Conservation (phyloP, 2,797 vertebrate genomes). For the Cebuella pygmaea region DNA sequence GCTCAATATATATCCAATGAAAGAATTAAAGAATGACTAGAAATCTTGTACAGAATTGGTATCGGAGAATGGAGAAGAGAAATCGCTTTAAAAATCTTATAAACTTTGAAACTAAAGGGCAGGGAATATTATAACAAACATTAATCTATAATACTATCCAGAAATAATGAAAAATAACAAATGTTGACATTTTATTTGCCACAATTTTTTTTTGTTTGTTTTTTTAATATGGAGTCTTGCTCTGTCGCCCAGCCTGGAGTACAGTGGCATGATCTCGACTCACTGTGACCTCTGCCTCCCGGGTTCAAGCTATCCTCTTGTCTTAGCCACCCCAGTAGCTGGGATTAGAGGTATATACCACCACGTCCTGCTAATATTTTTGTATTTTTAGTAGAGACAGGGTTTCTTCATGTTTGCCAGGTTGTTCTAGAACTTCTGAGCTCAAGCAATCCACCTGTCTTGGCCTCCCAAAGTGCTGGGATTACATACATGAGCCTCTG, state of each 20-base stretch:
- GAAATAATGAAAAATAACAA: constrained; percentile 37
- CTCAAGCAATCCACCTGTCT: not conserved
- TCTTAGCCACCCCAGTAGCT: not conserved
- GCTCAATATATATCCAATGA: not conserved
- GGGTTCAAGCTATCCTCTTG: not conserved
- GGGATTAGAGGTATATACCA: not conserved
- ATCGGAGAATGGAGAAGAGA: not conserved
- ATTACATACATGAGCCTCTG: not conserved
- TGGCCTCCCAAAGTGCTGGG: not conserved
- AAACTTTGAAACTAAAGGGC: constrained; percentile 15
- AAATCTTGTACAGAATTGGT: not conserved
- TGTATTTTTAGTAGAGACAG: not conserved
- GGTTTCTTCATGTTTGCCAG: not conserved
- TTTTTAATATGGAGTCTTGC: not conserved
- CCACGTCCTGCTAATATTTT: not conserved
- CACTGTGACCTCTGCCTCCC: not conserved
- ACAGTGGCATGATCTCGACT: not conserved
- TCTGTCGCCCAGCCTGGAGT: not conserved
- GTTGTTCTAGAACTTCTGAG: not conserved
- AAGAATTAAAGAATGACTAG: not conserved
- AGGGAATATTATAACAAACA: not conserved
- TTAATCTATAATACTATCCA: not conserved
- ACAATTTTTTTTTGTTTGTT: not conserved
- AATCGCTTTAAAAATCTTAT: not conserved
- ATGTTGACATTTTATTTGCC: constrained; percentile 22